A percentile compares a stretch with the other conserved stretches of the same genome.
These are phyloP conservation scores for Chionoecetes opilio DNA, from an alignment of 1,140 invertebrate genomes.

Conservation along the genomic window DNA sequence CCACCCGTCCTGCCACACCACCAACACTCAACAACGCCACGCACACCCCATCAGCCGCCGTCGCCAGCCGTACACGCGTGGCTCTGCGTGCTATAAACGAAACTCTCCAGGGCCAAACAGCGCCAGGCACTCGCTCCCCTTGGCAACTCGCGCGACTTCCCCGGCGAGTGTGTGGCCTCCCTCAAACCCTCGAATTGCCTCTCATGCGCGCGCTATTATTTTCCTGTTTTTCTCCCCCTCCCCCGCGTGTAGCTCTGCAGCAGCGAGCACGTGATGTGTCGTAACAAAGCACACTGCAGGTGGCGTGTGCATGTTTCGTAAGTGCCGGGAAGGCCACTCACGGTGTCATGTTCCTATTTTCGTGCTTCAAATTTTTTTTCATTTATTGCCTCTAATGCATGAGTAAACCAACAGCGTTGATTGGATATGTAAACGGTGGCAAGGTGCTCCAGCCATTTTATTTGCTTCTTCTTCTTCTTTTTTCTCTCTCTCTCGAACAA, in stretches of 20 bases:
- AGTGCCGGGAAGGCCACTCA: neutral
- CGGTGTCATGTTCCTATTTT: neutral
- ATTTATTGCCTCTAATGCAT: neutral
- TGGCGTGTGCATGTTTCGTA: neutral
- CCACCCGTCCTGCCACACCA: neutral
- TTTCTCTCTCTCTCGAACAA: slow-evolving; percentile 11
- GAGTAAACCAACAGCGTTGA: too few species aligned
- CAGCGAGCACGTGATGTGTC: neutral
- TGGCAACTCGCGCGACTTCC: neutral
- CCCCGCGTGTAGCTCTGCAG: neutral
- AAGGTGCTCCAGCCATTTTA: too few species aligned
- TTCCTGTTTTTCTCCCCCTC: slow-evolving; percentile 12
- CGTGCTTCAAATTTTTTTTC: neutral
- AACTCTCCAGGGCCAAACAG: neutral
- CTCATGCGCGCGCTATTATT: neutral
- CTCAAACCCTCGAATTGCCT: neutral
- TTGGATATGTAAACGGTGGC: too few species aligned
- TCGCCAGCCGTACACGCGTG: neutral
- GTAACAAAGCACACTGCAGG: neutral
- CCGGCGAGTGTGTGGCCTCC: slow-evolving; percentile 1
- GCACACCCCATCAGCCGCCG: neutral
- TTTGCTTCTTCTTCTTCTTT: too few species aligned
- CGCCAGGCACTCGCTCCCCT: neutral
- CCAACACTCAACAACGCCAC: neutral
- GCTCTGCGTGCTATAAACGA: neutral